phyloP scores from a whole-genome alignment of 1,140 invertebrate species.

The Drosophila guanche region DNA sequence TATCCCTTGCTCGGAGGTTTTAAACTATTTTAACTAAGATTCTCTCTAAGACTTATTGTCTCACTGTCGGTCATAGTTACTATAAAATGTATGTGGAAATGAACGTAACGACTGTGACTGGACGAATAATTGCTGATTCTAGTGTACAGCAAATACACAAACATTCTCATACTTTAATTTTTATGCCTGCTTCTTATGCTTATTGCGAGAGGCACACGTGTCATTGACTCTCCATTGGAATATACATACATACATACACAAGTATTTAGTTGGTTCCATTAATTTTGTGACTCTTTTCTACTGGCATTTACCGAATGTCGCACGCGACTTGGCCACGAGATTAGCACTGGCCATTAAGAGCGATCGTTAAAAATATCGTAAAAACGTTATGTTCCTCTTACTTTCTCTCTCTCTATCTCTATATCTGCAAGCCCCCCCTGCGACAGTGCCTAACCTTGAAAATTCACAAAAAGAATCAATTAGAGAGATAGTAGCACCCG shows the following conservation, averaged over 20 bases:
- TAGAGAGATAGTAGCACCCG: conserved; percentile 55
- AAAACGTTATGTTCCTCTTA: conserved; percentile 17
- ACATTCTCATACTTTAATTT: conserved; percentile 11
- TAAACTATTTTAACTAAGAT: no score
- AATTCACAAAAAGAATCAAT: conserved; percentile 49
- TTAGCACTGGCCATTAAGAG: conserved; percentile 7
- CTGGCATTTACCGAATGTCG: conserved; percentile 5
- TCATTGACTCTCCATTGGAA: conserved; percentile 14
- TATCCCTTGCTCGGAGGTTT: background rate
- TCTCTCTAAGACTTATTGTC: no score
- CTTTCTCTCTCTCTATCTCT: background rate
- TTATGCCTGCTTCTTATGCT: background rate
- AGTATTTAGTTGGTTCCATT: no score
- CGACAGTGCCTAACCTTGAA: conserved; percentile 38
- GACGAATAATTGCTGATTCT: no score
- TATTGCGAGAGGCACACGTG: conserved; percentile 46
- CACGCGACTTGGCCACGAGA: conserved; percentile 26
- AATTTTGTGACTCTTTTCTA: no score
- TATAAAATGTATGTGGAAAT: no score
- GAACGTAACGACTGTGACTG: no score
- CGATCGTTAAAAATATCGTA: conserved; percentile 46
- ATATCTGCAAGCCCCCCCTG: background rate
- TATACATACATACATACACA: no score
- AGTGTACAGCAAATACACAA: background rate
- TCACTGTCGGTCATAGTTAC: no score